Evolutionary conservation across 2,888 invertebrate genomes (phyloP), one percentile per base, ranked within the genome.

Genomic region (Metalampra italica): DNA sequence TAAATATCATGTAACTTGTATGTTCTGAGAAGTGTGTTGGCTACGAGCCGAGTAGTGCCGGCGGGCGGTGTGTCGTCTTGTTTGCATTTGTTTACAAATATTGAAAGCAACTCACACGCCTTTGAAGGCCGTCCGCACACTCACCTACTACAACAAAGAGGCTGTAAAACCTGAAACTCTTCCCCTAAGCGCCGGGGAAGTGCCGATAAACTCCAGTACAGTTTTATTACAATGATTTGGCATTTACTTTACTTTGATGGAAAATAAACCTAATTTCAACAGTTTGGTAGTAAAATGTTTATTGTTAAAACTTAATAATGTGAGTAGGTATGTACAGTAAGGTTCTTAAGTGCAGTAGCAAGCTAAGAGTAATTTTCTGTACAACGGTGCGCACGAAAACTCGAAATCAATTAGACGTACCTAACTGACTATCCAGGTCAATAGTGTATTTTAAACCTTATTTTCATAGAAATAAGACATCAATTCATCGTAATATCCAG

Each of bases 11-110:
- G 22, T 22, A 22, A 22, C 22, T 5, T 22, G 22, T 22, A 22
- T 22, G 22, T 51, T 50, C 51, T 40, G 43, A 39, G 54, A 50
- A 50, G 43, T 15, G 39, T 9, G 32, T 54, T 58, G 56, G 56
- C 56, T 43, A 44, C 12, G 38, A 57, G 75, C 71, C 72, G 55
- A 66, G 57, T 49, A 22, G 22, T 22, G 22, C 22, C 11, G n/a
- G 11, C 36, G 7, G n/a, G n/a, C 34, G n/a, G 34, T n/a, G 36
- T 60, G 64, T 55, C 57, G 52, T 51, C 38, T 49, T 62, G 64
- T 66, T 61, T 55, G 57, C 49, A 55, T 64, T 66, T 75, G 71
- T 77, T 78, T 74, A 75, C 72, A 71, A 76, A 77, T 70, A 75
- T 70, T 70, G 59, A 60, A 60, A 56, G 47, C 50, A 53, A 45